Percentiles rank a stretch among this genome's conserved stretches.
Conservation (phyloP, 2,888 invertebrate species). For the Hemistola chrysoprasaria region DNA sequence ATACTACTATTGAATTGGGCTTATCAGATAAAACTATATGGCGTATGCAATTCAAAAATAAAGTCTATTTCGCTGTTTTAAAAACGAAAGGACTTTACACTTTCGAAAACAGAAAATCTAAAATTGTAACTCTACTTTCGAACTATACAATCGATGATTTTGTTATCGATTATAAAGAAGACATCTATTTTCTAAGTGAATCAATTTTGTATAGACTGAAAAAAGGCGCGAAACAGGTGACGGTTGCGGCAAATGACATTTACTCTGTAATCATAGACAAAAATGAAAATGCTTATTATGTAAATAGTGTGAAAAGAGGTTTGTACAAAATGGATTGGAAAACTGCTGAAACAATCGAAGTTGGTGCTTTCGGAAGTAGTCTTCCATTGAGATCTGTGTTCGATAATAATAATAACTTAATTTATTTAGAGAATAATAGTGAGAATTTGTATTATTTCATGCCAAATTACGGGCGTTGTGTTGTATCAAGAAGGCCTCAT, state of each 20-base stretch:
- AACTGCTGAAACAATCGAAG: slow-evolving; percentile 39
- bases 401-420: slow-evolving; percentile 56
- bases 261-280: slow-evolving; percentile 55
- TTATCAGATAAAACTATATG: slow-evolving; percentile 54
- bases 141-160: slow-evolving; percentile 60
- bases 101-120: slow-evolving; percentile 43
- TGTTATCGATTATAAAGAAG: slow-evolving; percentile 51
- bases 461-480: slow-evolving; percentile 53
- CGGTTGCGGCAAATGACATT: slow-evolving; percentile 46
- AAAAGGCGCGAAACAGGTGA: slow-evolving; percentile 43
- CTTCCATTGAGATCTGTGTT: slow-evolving; percentile 50
- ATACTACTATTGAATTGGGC: slow-evolving; percentile 40
- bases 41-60: slow-evolving; percentile 57
- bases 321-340: slow-evolving; percentile 53
- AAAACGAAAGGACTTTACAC: slow-evolving; percentile 47
- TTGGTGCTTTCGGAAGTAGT: slow-evolving; percentile 53
- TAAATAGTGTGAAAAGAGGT: slow-evolving; percentile 49
- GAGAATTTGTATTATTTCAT: slow-evolving; percentile 52
- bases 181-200: slow-evolving; percentile 58
- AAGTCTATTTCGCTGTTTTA: slow-evolving; percentile 53
- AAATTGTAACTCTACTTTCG: slow-evolving; percentile 39
- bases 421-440: slow-evolving; percentile 51
- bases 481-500: slow-evolving; percentile 28
- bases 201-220: slow-evolving; percentile 47
- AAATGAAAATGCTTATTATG: slow-evolving; percentile 49